Conservation (phyloP, 2,113 vertebrate species). For the Camelus bactrianus region DNA sequence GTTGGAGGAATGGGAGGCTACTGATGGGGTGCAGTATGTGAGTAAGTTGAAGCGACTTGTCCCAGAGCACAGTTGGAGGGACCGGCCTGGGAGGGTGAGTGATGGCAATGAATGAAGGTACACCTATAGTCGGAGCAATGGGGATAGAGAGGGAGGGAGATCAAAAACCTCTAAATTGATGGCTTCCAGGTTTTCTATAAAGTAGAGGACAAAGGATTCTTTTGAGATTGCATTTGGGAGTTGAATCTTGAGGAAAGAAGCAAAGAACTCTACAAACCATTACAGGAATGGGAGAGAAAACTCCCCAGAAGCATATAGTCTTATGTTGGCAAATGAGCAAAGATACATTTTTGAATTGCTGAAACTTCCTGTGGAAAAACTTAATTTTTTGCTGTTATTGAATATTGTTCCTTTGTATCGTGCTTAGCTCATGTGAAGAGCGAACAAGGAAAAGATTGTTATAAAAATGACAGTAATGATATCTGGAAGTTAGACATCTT, state of each 20-base stretch:
- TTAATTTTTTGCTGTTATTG: not conserved
- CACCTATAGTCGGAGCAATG: fast-evolving
- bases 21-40: not conserved
- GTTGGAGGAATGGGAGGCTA: not conserved
- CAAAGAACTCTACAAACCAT: not conserved
- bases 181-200: not conserved
- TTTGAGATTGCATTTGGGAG: not conserved
- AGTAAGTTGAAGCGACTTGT: not conserved
- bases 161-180: not conserved
- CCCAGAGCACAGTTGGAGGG: not conserved
- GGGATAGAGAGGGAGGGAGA: not conserved
- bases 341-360: not conserved
- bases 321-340: not conserved
- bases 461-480: not conserved
- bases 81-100: not conserved
- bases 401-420: not conserved
- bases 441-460: not conserved
- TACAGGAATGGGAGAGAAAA: not conserved
- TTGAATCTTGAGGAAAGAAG: not conserved
- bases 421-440: not conserved
- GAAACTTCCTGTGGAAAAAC: not conserved
- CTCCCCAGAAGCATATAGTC: not conserved
- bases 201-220: not conserved
- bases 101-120: not conserved
- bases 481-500: not conserved